Evolutionary conservation across 2,888 invertebrate species (phyloP).

Genomic region (Mechanitis mazaeus): DNA sequence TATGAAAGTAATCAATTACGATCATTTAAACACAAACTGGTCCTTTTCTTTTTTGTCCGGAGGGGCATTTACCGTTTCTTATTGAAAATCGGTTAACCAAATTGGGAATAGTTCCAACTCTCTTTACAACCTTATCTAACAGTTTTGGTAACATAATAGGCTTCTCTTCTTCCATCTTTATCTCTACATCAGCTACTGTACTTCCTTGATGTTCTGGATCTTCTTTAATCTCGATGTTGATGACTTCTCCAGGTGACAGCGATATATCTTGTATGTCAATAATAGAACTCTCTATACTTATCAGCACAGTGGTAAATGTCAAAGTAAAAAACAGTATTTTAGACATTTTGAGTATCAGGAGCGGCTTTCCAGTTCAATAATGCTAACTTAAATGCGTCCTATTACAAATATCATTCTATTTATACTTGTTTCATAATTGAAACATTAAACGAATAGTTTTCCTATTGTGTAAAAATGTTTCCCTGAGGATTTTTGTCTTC

Average conservation of each 20-base stretch:
- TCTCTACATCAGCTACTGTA: slow-evolving; percentile 17
- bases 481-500: no score
- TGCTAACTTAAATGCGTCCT: not conserved
- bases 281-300: slow-evolving; percentile 20
- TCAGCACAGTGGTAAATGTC: slow-evolving; percentile 8
- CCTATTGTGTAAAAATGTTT: no score
- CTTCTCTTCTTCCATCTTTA: slow-evolving; percentile 14
- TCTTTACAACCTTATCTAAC: slow-evolving; percentile 10
- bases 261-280: slow-evolving; percentile 24
- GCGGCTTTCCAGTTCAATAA: slow-evolving; percentile 7
- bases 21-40: slow-evolving; percentile 13
- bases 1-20: not conserved
- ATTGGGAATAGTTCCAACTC: slow-evolving; percentile 13
- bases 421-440: no score
- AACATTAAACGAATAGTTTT: no score
- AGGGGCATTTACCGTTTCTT: slow-evolving; percentile 11
- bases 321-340: not conserved
- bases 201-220: slow-evolving; percentile 10
- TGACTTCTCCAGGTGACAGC: slow-evolving; percentile 16
- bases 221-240: slow-evolving; percentile 22
- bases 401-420: no score
- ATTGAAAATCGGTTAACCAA: slow-evolving; percentile 16
- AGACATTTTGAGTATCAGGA: slow-evolving; percentile 13
- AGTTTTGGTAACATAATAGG: slow-evolving; percentile 6
- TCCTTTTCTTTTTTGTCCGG: slow-evolving; percentile 17